These are phyloP conservation scores for Todiramphus chloris DNA, from an alignment of 2,113 vertebrate genomes.

Conservation along the genomic window DNA sequence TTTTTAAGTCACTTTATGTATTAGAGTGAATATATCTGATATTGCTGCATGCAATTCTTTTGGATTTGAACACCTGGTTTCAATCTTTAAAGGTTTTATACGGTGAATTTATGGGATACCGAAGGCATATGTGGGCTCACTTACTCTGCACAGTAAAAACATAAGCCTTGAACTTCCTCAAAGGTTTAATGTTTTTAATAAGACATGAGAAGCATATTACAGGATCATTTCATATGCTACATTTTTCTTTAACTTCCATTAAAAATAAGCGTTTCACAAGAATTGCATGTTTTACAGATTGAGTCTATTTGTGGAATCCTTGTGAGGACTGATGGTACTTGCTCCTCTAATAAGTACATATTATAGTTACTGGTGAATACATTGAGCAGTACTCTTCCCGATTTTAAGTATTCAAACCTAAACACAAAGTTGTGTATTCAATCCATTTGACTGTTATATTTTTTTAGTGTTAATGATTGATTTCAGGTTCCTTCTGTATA, in stretches of 20 bases:
- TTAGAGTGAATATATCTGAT: neutral
- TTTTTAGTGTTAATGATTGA: neutral
- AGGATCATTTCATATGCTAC: constrained; percentile 43
- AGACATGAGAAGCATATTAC: constrained; percentile 50
- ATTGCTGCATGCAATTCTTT: neutral
- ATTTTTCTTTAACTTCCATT: neutral
- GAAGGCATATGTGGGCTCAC: constrained; percentile 16
- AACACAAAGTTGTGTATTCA: neutral
- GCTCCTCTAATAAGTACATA: constrained; percentile 18
- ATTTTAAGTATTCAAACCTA: neutral
- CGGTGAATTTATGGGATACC: constrained; percentile 14
- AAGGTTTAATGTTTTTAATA: constrained; percentile 54
- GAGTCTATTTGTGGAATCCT: constrained; percentile 37
- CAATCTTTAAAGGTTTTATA: constrained; percentile 14
- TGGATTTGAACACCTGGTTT: neutral
- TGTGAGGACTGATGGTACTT: constrained; percentile 31
- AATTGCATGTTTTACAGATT: constrained; percentile 32
- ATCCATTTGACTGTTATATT: neutral
- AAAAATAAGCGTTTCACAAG: neutral
- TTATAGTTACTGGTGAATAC: neutral
- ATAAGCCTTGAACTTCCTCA: constrained; percentile 40
- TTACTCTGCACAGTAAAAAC: constrained; percentile 32
- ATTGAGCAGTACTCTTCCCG: neutral
- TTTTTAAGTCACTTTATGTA: neutral
- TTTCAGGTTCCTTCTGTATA: neutral